Conservation (phyloP, 2,113 vertebrate genomes). For the Rallus limicola region DNA sequence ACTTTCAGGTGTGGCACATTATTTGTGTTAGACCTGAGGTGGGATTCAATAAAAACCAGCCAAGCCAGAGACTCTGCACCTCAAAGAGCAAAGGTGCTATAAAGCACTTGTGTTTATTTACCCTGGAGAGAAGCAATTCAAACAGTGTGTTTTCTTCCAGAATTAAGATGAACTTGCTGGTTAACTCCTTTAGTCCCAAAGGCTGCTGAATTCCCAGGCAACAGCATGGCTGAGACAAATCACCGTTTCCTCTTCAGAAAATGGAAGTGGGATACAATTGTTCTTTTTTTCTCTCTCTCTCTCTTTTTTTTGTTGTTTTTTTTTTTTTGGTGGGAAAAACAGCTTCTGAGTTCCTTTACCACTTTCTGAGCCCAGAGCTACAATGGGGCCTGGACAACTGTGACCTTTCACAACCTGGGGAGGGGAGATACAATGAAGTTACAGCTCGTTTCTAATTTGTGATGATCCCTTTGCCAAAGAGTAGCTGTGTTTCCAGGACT, state of each 20-base stretch:
- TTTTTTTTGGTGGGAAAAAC: neutral
- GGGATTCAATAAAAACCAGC: neutral
- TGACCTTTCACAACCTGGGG: neutral
- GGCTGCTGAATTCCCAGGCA: conserved; percentile 14
- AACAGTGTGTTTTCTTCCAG: neutral
- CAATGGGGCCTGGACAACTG: neutral
- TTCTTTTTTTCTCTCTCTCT: neutral
- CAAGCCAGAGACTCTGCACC: neutral
- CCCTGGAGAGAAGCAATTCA: neutral
- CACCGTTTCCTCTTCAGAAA: conserved; percentile 27
- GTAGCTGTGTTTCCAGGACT: neutral
- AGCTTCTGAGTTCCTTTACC: conserved; percentile 13
- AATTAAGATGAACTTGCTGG: neutral
- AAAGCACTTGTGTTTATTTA: neutral
- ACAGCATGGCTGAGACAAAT: neutral
- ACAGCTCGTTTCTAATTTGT: neutral
- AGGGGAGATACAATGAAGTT: neutral
- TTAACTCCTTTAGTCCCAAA: conserved; percentile 25
- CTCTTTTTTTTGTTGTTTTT: neutral
- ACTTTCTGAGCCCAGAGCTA: neutral
- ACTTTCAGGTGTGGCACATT: neutral
- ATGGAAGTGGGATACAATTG: conserved; percentile 21
- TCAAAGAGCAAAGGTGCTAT: neutral
- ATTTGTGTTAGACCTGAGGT: neutral
- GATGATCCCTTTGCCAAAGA: neutral